These are phyloP conservation scores for Drosophila lacicola DNA, from an alignment of 2,888 invertebrate species.

Conservation along the genomic window DNA sequence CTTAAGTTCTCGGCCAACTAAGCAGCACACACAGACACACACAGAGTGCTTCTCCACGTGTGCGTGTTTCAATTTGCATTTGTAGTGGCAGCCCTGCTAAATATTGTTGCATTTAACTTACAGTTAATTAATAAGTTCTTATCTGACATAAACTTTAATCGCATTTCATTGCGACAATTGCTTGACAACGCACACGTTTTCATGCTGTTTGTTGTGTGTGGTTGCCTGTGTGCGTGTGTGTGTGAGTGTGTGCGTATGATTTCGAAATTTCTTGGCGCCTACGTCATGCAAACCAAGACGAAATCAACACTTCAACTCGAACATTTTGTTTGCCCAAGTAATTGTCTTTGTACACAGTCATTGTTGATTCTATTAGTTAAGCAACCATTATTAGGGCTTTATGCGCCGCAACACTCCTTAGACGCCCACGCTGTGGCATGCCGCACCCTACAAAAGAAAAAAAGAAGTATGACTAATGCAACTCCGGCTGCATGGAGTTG, in stretches of 20 bases:
- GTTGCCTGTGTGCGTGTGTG: slow-evolving; percentile 16
- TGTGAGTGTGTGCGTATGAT: slow-evolving; percentile 19
- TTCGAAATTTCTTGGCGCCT: slow-evolving; percentile 54
- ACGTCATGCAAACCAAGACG: slow-evolving; percentile 62
- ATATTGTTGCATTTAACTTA: slow-evolving; percentile 43
- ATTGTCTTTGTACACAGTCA: slow-evolving; percentile 57
- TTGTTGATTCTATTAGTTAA: slow-evolving; percentile 72
- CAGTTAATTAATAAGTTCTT: slow-evolving; percentile 41
- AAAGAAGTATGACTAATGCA: slow-evolving; percentile 60
- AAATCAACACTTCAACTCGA: slow-evolving; percentile 43
- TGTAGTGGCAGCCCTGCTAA: slow-evolving; percentile 30
- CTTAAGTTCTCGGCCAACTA: slow-evolving; percentile 41
- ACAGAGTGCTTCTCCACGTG: neutral
- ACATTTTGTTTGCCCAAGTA: slow-evolving; percentile 64
- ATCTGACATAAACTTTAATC: slow-evolving; percentile 54
- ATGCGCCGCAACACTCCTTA: slow-evolving; percentile 25
- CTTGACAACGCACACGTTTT: slow-evolving; percentile 45
- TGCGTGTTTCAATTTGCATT: slow-evolving; percentile 34
- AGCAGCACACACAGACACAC: slow-evolving; percentile 30
- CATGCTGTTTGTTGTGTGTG: neutral
- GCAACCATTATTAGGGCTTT: slow-evolving; percentile 32
- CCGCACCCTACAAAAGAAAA: slow-evolving; percentile 26
- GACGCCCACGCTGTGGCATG: slow-evolving; percentile 28
- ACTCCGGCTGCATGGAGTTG: slow-evolving; percentile 19
- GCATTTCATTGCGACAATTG: slow-evolving; percentile 56